Evolutionary conservation across 2,888 invertebrate species (phyloP).

Genomic region (Acanthosoma haemorrhoidale): DNA sequence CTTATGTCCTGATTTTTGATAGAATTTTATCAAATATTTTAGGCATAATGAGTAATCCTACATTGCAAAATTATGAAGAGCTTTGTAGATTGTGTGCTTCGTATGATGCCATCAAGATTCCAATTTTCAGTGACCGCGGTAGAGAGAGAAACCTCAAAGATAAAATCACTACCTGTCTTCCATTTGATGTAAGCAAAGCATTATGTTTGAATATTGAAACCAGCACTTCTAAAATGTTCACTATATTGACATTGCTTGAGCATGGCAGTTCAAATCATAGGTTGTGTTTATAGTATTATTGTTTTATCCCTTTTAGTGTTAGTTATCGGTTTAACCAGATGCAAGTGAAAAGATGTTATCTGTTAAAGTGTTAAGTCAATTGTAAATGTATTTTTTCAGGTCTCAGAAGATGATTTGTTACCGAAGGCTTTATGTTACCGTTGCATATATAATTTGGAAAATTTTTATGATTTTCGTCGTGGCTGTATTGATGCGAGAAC

Average conservation of each 20-base stretch:
- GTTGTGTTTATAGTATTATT: not conserved
- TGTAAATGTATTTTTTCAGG: slow-evolving; percentile 43
- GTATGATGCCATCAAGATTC: slow-evolving; percentile 49
- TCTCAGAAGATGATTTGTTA: slow-evolving; percentile 49
- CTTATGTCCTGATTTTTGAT: not conserved
- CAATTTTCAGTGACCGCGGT: slow-evolving; percentile 50
- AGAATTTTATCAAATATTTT: not conserved
- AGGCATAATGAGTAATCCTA: not conserved
- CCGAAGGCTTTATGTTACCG: slow-evolving; percentile 52
- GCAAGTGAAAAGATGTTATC: not conserved
- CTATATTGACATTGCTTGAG: not conserved
- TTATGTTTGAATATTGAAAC: slow-evolving; percentile 11
- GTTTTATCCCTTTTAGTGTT: not conserved
- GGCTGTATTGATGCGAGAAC: slow-evolving; percentile 48
- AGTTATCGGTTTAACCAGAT: not conserved
- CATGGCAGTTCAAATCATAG: not conserved
- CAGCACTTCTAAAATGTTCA: slow-evolving; percentile 2
- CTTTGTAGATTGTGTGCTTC: slow-evolving; percentile 50
- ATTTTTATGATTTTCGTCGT: slow-evolving; percentile 50
- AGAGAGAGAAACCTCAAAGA: slow-evolving; percentile 48
- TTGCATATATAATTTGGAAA: slow-evolving; percentile 51
- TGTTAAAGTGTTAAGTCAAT: not conserved
- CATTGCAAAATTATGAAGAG: slow-evolving; percentile 46
- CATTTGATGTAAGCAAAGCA: slow-evolving; percentile 47
- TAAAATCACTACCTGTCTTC: slow-evolving; percentile 49